Evolutionary conservation across 1,140 invertebrate genomes (phyloP), one percentile per base, ranked within the genome.

Genomic region (Sinella curviseta): DNA sequence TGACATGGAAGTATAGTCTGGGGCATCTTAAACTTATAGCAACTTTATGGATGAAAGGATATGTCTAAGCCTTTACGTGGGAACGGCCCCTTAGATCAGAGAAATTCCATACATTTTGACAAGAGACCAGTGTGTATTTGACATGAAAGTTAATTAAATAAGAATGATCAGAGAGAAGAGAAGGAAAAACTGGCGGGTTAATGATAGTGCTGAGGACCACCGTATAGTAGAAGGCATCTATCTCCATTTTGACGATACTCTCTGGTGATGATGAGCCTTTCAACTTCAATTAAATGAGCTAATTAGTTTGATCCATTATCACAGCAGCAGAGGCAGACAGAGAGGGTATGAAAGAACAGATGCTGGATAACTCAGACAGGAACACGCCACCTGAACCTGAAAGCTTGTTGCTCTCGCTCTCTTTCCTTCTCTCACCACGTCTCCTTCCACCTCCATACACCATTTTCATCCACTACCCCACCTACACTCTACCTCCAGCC

Each of bases 291-390:
- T 12, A 48, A 48, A 48, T 48, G 39, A 33, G 3, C 31, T 70
- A 70, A 70, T 70, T 70, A 33, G 65, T 70, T 70, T 33, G 8
- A 8, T 30, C 28, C 26, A 70, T 70, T 33, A 70, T 70, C 65
- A 33, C 31, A 8, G 30, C 31, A 70, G 8, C 57, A 17, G 26
- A 65, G 8, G 14, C 14, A 65, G 24, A 12, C 26, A n/a, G 57
- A 65, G 57, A 65, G 24, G 24, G 8, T 65, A n/a, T 8, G 16
- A 65, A 65, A 12, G 20, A 48, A 12, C 8, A 48, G 39, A 20
- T 48, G 39, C n/a, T n/a, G 39, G 20, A 48, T 20, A 48, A 48
- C 20, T 8, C 20, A 48, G 39, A 48, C n/a, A 48, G 39, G 39
- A 48, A 48, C 39, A 8, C 39, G 20, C 20, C 39, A 48, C 39